These are phyloP conservation scores for Sarcophaga subvicina DNA, from an alignment of 2,888 invertebrate species.

Conservation along the genomic window DNA sequence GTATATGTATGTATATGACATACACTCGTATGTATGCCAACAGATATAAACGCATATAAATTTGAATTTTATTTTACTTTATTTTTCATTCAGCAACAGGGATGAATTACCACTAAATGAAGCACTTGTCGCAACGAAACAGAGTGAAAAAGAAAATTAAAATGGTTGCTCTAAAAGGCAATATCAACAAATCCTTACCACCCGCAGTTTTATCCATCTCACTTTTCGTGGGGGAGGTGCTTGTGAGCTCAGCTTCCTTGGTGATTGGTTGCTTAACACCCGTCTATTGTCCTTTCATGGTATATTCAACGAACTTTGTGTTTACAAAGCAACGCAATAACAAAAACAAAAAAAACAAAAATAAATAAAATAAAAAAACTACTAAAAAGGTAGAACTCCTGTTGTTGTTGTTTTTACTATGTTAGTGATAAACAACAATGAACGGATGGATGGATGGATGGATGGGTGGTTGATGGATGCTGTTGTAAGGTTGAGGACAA, in stretches of 20 bases:
- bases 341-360: not conserved
- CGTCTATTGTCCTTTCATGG: slow-evolving; percentile 61
- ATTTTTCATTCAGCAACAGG: slow-evolving; percentile 35
- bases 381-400: not conserved
- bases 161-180: slow-evolving; percentile 59
- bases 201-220: slow-evolving; percentile 65
- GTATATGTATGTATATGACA: not conserved
- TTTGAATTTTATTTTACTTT: not conserved
- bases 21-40: not conserved
- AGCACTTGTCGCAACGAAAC: slow-evolving; percentile 63
- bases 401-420: not conserved
- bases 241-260: slow-evolving; percentile 71
- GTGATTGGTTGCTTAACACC: slow-evolving; percentile 73
- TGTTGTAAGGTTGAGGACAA: not conserved
- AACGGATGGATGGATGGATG: not conserved
- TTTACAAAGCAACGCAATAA: slow-evolving; percentile 19
- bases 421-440: not conserved
- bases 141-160: slow-evolving; percentile 67
- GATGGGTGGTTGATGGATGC: not conserved
- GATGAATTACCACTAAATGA: slow-evolving; percentile 57
- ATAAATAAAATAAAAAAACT: not conserved
- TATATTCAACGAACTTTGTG: slow-evolving; percentile 44
- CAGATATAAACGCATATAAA: not conserved
- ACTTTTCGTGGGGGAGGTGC: slow-evolving; percentile 72
- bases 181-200: slow-evolving; percentile 60